Percentiles rank a stretch among this genome's conserved stretches.
Conservation (phyloP, 1,140 invertebrate genomes). For the Ganaspis sp. region DNA sequence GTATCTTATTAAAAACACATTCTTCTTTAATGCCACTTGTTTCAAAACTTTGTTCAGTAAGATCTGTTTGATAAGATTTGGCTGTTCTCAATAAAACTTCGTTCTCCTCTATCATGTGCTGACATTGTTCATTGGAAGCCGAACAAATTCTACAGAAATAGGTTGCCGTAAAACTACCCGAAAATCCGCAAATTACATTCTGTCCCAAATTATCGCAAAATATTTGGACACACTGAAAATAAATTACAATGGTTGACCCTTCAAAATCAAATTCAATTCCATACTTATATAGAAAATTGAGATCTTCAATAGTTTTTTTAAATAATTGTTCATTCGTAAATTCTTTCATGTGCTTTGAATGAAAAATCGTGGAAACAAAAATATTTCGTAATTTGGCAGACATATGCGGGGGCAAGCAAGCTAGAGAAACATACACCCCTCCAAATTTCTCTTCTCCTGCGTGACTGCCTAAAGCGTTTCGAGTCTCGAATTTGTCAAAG, state of each 20-base stretch:
- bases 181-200: too few species aligned
- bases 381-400: constrained; percentile 39
- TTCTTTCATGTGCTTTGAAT: too few species aligned
- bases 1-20: too few species aligned
- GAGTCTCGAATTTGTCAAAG: constrained; percentile 47
- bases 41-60: not conserved
- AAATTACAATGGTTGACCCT: too few species aligned
- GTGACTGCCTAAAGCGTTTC: constrained; percentile 42
- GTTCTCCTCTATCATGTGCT: constrained; percentile 31
- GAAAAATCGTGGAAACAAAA: too few species aligned
- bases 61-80: constrained; percentile 42
- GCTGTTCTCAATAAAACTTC: constrained; percentile 32
- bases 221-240: too few species aligned
- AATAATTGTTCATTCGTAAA: too few species aligned
- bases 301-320: too few species aligned
- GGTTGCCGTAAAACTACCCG: constrained; percentile 37
- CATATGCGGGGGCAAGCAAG: constrained; percentile 19
- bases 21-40: too few species aligned
- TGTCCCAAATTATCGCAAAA: too few species aligned
- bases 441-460: constrained; percentile 39
- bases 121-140: constrained; percentile 36
- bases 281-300: too few species aligned
- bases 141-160: constrained; percentile 47
- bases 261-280: too few species aligned
- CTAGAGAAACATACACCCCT: constrained; percentile 42